A percentile compares a stretch with the other conserved stretches of the same genome.
Conservation (phyloP, 2,113 vertebrate species). For the Amphiprion ocellaris region DNA sequence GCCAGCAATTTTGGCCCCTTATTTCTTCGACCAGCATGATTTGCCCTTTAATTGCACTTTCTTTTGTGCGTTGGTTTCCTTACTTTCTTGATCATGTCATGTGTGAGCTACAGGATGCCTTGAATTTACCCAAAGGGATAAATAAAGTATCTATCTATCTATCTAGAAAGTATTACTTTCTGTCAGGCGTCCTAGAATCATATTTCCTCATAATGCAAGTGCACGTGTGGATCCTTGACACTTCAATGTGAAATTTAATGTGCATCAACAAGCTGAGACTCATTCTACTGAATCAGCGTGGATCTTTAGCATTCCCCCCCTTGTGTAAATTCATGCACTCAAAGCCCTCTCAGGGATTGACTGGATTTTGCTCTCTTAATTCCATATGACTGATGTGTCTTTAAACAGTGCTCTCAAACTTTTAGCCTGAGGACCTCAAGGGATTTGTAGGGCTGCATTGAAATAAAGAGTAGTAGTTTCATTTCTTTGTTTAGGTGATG, state of each 20-base stretch:
- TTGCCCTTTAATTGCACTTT: too few species aligned
- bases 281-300: conserved; percentile 53
- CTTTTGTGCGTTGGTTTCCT: too few species aligned
- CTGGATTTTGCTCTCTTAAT: conserved; percentile 26
- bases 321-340: conserved; percentile 14
- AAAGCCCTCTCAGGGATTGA: conserved; percentile 29
- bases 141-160: too few species aligned
- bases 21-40: too few species aligned
- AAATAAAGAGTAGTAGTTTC: background rate
- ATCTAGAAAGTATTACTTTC: background rate
- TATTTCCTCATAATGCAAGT: conserved; percentile 2
- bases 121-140: too few species aligned
- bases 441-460: background rate
- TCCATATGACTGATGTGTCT: conserved; percentile 19
- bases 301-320: conserved; percentile 54
- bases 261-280: conserved; percentile 75
- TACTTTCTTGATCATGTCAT: too few species aligned
- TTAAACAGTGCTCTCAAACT: conserved; percentile 4
- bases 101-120: too few species aligned
- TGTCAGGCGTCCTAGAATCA: conserved; percentile 17
- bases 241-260: conserved; percentile 58
- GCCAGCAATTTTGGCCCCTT: too few species aligned
- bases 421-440: background rate
- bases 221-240: conserved; percentile 30
- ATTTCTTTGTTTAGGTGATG: background rate